phyloP scores from a whole-genome alignment of 2,113 vertebrate genomes.

The Pipra filicauda region DNA sequence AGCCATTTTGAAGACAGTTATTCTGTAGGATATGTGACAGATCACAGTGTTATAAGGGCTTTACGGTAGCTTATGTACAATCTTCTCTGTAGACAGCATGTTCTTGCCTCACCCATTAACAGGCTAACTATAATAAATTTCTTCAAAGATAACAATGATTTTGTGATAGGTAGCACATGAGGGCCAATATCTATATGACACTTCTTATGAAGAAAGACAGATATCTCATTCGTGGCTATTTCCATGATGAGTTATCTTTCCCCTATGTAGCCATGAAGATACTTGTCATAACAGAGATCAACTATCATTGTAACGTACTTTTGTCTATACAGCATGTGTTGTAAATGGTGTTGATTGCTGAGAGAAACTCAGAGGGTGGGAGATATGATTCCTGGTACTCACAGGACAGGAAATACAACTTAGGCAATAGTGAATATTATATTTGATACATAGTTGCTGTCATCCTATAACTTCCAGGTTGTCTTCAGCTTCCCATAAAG shows the following conservation, averaged over 20 bases:
- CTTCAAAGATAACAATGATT: neutral
- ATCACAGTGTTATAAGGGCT: neutral
- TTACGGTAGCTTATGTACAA: neutral
- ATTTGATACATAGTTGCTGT: neutral
- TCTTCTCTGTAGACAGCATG: neutral
- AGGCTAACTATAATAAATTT: neutral
- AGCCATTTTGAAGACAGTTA: neutral
- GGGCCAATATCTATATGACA: slow-evolving; percentile 56
- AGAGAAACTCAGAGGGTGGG: slow-evolving; percentile 49
- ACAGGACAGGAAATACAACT: neutral
- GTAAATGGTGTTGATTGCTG: slow-evolving; percentile 58
- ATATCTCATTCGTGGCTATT: slow-evolving; percentile 46
- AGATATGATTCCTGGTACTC: neutral
- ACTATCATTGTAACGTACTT: slow-evolving; percentile 50
- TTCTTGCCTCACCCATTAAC: neutral
- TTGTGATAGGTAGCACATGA: neutral
- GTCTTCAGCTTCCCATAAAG: neutral
- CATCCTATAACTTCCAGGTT: neutral
- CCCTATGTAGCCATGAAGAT: slow-evolving; percentile 45
- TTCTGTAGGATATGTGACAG: neutral
- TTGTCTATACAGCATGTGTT: slow-evolving; percentile 31
- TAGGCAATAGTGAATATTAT: neutral
- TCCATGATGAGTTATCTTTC: slow-evolving; percentile 39
- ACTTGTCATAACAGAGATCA: slow-evolving; percentile 73
- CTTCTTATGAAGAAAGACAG: slow-evolving; percentile 34